A percentile compares a stretch with the other conserved stretches of the same genome.
These are phyloP conservation scores for Bombus impatiens DNA, from an alignment of 1,140 invertebrate species.

Conservation along the genomic window DNA sequence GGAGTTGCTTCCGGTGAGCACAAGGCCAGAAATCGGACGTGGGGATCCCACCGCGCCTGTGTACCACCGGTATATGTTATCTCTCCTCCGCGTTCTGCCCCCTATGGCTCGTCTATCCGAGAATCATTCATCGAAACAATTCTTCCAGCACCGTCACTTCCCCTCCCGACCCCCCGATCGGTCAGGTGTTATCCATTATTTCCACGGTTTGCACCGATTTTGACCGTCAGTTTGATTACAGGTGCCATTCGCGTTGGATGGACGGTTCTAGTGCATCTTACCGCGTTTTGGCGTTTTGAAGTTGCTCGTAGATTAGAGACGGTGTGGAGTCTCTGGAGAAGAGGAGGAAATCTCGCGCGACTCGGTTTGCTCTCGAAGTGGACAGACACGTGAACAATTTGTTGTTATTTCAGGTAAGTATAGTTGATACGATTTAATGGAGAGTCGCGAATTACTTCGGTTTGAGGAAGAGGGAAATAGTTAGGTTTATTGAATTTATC, in stretches of 20 bases:
- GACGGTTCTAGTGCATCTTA: slow-evolving; percentile 25
- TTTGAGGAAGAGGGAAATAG: neutral
- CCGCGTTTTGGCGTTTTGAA: neutral
- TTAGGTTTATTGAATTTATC: no score
- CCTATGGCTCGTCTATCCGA: slow-evolving; percentile 55
- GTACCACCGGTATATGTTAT: slow-evolving; percentile 38
- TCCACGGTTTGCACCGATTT: slow-evolving; percentile 58
- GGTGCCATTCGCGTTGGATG: slow-evolving; percentile 76
- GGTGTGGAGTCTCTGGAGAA: neutral
- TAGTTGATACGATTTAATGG: neutral
- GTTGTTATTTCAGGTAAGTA: neutral
- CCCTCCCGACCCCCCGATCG: neutral
- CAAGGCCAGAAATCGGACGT: slow-evolving; percentile 78
- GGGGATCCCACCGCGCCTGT: slow-evolving; percentile 55
- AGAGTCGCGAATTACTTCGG: neutral
- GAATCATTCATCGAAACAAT: slow-evolving; percentile 63
- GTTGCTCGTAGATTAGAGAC: neutral
- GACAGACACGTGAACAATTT: neutral
- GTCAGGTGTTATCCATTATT: slow-evolving; percentile 60
- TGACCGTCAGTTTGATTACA: slow-evolving; percentile 81
- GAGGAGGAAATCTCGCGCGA: neutral
- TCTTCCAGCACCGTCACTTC: slow-evolving; percentile 36
- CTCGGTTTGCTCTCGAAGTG: neutral
- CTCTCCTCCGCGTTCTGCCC: slow-evolving; percentile 47
- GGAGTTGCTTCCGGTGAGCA: slow-evolving; percentile 75